Base-by-base conservation (phyloP, 2,888 invertebrate genomes). In the Drosophila dives region DNA sequence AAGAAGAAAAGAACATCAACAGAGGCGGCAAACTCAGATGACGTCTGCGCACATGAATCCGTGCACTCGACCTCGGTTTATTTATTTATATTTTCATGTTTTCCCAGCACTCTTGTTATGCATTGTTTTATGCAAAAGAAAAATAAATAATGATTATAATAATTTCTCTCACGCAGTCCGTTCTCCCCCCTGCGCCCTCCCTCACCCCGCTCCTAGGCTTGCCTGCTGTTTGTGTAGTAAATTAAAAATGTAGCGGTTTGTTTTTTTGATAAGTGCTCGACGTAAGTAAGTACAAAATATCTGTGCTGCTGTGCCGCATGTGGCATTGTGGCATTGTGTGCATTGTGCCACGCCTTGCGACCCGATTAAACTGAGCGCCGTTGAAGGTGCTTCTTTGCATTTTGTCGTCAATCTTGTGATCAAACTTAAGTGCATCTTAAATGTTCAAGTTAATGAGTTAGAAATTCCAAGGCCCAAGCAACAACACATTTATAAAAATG, bases 31-130 rank as follows among this genome's bases (percentile, higher is more conserved):
- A 11, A 42, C 42, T 33, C 42, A 55, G 36, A 12, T 34, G 53
- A 54, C 26, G 11, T 60, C 68, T 65, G 50, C 66, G 42, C 71
- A 73, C 68, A 83, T 83, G 80, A 83, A 76, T 73, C 80, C 50
- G 72, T 60, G 70, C 78, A 84, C 90, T 86, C 91, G 91, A 86
- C 86, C 86, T 89, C 90, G 88, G 60, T 87, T 86, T 86, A 84
- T 90, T 90, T 86, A 86, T 86, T 90, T 86, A 88, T 89, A 87
- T 90, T 85, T 87, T 64, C 83, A 79, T 84, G 75, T 73, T 64
- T 53, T 63, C 55, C 32, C 66, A 56, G 33, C 33, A 32, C 54
- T 42, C 50, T 59, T 73, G 63, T 72, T 82, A 66, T 82, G 66
- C 83, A 71, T 72, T 50, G 45, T 81, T 84, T 89, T 59, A 67